Conservation (phyloP, 2,113 vertebrate species). For the Petromus typicus region DNA sequence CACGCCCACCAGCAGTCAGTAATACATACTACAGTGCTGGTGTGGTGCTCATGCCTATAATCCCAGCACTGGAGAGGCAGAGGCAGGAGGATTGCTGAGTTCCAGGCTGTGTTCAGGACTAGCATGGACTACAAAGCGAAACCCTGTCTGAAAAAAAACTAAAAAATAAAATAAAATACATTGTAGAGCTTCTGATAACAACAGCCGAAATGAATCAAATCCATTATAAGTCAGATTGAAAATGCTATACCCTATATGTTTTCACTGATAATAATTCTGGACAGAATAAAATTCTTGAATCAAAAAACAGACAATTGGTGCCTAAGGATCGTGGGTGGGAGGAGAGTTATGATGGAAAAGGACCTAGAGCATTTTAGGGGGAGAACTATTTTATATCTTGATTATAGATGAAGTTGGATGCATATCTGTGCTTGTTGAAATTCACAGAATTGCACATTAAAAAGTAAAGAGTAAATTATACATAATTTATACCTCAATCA, state of each 20-base stretch:
- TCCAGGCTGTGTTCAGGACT: too few relatives aligned
- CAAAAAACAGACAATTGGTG: conserved; percentile 10
- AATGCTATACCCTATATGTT: neutral
- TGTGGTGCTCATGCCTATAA: too few relatives aligned
- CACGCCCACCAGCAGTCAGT: too few relatives aligned
- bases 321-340: neutral
- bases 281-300: neutral
- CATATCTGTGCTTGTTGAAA: neutral
- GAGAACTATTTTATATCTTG: neutral
- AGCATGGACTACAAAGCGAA: too few relatives aligned
- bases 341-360: neutral
- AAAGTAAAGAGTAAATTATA: neutral
- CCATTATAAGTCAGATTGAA: conserved; percentile 18
- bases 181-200: neutral
- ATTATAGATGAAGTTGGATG: neutral
- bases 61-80: too few relatives aligned
- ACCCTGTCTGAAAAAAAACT: too few relatives aligned
- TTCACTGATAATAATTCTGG: neutral
- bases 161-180: neutral
- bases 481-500: neutral
- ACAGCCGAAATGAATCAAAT: neutral
- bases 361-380: neutral
- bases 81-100: too few relatives aligned
- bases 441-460: neutral
- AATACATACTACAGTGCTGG: too few relatives aligned